Evolutionary conservation across 2,888 invertebrate genomes (phyloP).

Genomic region (Crossocerus cetratus): DNA sequence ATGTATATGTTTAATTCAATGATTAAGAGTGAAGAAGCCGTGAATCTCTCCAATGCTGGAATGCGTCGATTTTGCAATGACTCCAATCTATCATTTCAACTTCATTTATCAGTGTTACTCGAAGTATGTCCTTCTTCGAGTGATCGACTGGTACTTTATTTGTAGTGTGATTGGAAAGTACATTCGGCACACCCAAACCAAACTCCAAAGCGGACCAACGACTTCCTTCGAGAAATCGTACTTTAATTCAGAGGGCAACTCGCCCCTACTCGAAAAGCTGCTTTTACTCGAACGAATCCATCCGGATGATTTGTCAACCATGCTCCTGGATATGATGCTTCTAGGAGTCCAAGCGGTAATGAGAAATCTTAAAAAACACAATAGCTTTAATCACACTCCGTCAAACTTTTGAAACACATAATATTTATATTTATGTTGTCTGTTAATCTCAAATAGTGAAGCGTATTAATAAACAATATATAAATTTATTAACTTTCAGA

Average conservation of each 20-base stretch:
- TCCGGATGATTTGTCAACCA: constrained; percentile 81
- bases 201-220: constrained; percentile 67
- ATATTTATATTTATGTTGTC: background rate
- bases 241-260: constrained; percentile 51
- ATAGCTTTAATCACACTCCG: too few relatives aligned
- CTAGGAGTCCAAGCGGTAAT: constrained; percentile 82
- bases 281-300: constrained; percentile 79
- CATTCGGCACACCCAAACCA: constrained; percentile 77
- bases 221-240: constrained; percentile 21
- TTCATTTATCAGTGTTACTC: too few relatives aligned
- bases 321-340: constrained; percentile 83
- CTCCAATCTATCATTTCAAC: background rate
- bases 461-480: background rate
- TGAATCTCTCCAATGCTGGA: too few relatives aligned
- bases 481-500: constrained; percentile 73
- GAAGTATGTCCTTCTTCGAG: too few relatives aligned
- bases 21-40: too few relatives aligned
- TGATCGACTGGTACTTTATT: background rate
- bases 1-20: too few relatives aligned
- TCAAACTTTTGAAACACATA: background rate
- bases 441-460: background rate
- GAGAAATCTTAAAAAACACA: background rate
- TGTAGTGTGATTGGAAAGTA: constrained; percentile 81
- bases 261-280: constrained; percentile 79
- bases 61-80: background rate